Base-by-base conservation (phyloP, 1,140 invertebrate genomes). In the Papilio dardanus region DNA sequence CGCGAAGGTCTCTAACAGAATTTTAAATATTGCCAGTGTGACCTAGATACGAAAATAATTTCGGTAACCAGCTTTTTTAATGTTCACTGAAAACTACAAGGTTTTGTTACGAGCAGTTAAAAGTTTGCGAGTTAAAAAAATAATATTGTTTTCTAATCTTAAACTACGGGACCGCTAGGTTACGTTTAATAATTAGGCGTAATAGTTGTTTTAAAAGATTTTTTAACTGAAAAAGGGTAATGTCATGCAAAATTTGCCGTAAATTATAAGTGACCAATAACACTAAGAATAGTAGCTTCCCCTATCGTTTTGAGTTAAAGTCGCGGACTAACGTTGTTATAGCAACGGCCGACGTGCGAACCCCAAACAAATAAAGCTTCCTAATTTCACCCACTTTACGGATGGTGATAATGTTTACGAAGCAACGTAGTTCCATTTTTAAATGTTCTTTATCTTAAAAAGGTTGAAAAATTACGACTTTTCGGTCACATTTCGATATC, bases 41-140 rank as follows among this genome's bases (percentile, higher is more conserved):
- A 58, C 71, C 71, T 73, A 58, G 58, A 73, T 73, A 73, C 71
- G 46, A 73, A 35, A 73, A 73, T 73, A 73, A 58, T 73, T 73
- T 73, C 33, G 31, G 67, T 40, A 40, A 69, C 40, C 67, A 69
- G 67, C 5, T 69, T 66, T 66, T 66, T 66, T 71, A 58, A 73
- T 73, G 21, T 58, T 73, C 21, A 54, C 30, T 73, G 71, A 73
- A 73, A 73, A 69, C 35, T 71, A 30, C 14, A 28, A 10, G n/a
- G 28, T 28, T 69, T 21, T 68, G 24, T 62, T 28, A 62, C 4
- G 24, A 7, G 21, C 24, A 24, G 50, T 54, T 24, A 12, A 54
- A 24, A 54, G 21, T 24, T 54, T 54, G 50, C 50, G 21, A 54
- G 50, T 19, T 46, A 16, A 8, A n/a, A 19, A 46, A 46, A 46